A percentile compares a stretch with the other conserved stretches of the same genome.
phyloP scores from a whole-genome alignment of 2,888 invertebrate genomes.

The Lottia scabra region DNA sequence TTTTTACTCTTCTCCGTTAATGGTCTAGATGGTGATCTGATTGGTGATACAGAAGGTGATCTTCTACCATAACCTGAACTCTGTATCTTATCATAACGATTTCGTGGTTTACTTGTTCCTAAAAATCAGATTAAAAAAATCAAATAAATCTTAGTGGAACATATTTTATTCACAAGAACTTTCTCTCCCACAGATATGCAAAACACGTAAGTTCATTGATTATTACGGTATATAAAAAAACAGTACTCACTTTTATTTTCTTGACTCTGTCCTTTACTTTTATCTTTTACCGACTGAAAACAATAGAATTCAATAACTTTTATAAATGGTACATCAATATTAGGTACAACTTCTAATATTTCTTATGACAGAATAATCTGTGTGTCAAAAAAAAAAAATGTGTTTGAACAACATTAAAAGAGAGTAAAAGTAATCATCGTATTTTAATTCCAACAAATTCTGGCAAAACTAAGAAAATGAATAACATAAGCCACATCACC shows the following conservation, averaged over 20 bases:
- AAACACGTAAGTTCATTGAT: not conserved
- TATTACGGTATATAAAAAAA: not conserved
- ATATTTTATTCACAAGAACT: not conserved
- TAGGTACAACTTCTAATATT: no score
- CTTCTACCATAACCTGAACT: conserved; percentile 57
- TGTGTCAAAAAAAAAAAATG: no score
- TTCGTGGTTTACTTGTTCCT: conserved; percentile 33
- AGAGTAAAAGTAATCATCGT: no score
- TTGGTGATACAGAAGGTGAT: conserved; percentile 23
- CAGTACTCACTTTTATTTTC: not conserved
- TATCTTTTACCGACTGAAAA: conserved; percentile 25
- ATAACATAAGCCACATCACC: no score
- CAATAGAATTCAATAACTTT: no score
- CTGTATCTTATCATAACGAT: conserved; percentile 46
- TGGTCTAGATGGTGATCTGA: conserved; percentile 24
- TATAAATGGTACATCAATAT: no score
- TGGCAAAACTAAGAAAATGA: no score
- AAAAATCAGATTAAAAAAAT: not conserved
- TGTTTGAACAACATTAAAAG: no score
- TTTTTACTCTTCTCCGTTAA: conserved; percentile 20
- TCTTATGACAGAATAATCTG: no score
- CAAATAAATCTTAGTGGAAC: no score
- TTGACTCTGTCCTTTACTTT: conserved; percentile 10
- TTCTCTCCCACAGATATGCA: not conserved
- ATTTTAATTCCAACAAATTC: no score